phyloP scores from a whole-genome alignment of 2,888 invertebrate genomes.

The Acanthosepion esculentum region DNA sequence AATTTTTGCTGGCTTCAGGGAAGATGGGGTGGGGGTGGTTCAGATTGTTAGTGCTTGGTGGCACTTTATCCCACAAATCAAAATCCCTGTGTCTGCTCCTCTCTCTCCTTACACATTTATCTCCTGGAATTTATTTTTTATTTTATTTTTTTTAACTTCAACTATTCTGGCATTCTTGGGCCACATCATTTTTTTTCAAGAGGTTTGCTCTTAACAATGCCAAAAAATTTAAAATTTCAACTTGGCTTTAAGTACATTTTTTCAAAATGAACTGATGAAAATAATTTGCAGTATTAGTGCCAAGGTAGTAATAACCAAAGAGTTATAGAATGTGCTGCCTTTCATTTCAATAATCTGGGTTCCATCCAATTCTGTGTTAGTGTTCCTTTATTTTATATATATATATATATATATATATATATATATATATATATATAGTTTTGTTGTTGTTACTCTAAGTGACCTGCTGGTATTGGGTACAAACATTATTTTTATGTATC shows the following conservation, averaged over 20 bases:
- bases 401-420: background rate
- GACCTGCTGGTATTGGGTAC: constrained; percentile 22
- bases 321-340: background rate
- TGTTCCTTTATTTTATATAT: background rate
- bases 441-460: constrained; percentile 33
- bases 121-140: background rate
- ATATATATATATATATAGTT: background rate
- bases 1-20: constrained; percentile 17
- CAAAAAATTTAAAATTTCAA: background rate
- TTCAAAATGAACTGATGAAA: background rate
- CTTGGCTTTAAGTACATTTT: background rate
- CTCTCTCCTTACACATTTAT: background rate
- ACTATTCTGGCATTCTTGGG: background rate
- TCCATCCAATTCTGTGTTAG: constrained; percentile 33
- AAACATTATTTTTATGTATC: background rate
- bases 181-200: background rate
- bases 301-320: constrained; percentile 8
- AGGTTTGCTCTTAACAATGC: background rate
- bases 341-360: constrained; percentile 16
- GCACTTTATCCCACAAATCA: background rate
- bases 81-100: background rate
- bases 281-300: constrained; percentile 10
- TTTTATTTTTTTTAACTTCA: background rate
- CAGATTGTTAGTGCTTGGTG: background rate
- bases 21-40: background rate